A percentile compares a stretch with the other conserved stretches of the same genome.
Conservation (phyloP, 2,797 vertebrate species). For the Epinephelus coioides region DNA sequence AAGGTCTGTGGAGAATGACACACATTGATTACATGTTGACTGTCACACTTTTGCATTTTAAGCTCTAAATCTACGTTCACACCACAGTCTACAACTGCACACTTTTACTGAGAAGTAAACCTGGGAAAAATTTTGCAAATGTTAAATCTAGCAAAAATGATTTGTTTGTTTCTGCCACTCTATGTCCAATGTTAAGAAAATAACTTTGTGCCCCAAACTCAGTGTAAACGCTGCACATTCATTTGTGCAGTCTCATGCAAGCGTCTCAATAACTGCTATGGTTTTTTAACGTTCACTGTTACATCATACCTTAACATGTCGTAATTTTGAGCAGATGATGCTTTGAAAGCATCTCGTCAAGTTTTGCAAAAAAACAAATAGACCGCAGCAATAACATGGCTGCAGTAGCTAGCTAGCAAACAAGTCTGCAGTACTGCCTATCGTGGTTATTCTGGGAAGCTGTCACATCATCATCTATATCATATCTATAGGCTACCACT, state of each 20-base stretch:
- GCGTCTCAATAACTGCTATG: too few relatives aligned
- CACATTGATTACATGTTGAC: slow-evolving; percentile 1
- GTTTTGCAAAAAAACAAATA: background rate
- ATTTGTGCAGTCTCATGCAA: background rate
- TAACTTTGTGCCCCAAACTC: too few relatives aligned
- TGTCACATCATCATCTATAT: too few relatives aligned
- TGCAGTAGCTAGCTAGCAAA: background rate
- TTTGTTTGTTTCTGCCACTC: background rate
- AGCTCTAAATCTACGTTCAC: slow-evolving; percentile 56
- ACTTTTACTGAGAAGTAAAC: background rate
- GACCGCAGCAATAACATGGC: background rate
- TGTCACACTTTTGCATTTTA: slow-evolving; percentile 53
- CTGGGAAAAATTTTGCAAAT: background rate
- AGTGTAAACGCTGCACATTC: too few relatives aligned
- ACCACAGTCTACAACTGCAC: slow-evolving; percentile 23
- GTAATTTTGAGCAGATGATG: background rate
- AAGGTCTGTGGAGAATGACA: slow-evolving; percentile 42
- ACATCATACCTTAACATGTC: background rate
- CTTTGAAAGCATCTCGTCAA: background rate
- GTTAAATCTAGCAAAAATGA: background rate
- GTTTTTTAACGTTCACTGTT: too few relatives aligned
- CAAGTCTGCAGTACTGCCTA: background rate
- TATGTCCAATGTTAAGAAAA: too few relatives aligned
- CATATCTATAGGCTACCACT: too few relatives aligned
- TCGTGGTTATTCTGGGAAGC: too few relatives aligned